phyloP scores from a whole-genome alignment of 2,888 invertebrate genomes.

The Pyrrhia umbra region DNA sequence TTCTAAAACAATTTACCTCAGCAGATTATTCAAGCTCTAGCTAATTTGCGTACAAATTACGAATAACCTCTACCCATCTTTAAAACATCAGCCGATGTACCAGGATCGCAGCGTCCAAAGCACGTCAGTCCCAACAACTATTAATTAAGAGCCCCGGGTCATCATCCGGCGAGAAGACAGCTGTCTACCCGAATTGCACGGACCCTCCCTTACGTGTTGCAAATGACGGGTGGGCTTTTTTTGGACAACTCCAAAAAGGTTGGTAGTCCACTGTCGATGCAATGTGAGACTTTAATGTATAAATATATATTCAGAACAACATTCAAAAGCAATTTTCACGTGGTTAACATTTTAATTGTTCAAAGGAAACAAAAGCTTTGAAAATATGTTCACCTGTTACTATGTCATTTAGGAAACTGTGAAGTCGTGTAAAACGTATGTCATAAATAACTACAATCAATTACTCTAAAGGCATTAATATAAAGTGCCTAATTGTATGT shows the following conservation, averaged over 20 bases:
- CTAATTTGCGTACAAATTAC: constrained; percentile 27
- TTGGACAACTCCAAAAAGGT: constrained; percentile 44
- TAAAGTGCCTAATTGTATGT: too few species aligned
- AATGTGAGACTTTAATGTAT: background rate
- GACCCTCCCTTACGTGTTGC: constrained; percentile 65
- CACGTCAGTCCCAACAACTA: constrained; percentile 76
- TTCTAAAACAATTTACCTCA: background rate
- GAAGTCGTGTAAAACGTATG: too few species aligned
- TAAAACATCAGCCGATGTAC: constrained; percentile 39
- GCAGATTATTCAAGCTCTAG: background rate
- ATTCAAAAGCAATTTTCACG: background rate
- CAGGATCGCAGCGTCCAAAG: constrained; percentile 58
- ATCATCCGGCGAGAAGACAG: constrained; percentile 82
- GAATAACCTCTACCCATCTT: constrained; percentile 30
- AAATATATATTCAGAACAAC: background rate
- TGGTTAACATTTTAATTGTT: too few species aligned
- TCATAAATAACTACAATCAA: too few species aligned
- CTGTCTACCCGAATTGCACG: constrained; percentile 75
- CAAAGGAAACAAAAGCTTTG: too few species aligned
- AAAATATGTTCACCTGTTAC: too few species aligned
- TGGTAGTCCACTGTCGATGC: constrained; percentile 27
- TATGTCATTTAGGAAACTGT: too few species aligned
- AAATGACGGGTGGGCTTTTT: constrained; percentile 77
- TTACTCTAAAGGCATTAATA: too few species aligned
- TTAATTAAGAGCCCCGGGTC: constrained; percentile 85